Base-by-base conservation (phyloP, 2,113 vertebrate genomes). In the Nycticebus coucang region DNA sequence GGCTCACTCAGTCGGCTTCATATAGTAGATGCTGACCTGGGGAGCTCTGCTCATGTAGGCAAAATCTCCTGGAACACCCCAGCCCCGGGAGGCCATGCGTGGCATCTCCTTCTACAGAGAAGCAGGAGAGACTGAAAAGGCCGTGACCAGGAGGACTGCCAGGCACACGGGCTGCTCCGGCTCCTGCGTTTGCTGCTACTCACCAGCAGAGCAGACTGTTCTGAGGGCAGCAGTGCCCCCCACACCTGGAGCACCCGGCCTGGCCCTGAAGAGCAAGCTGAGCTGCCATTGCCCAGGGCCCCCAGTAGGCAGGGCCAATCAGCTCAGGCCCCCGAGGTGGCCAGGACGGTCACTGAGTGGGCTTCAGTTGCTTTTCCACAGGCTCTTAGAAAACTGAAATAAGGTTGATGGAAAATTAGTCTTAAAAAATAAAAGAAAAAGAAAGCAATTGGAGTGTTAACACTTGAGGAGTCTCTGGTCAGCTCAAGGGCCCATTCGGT, bases 161-260 rank as follows among this genome's bases (percentile, higher is more conserved):
- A 53, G 62, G 35, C 57, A 66, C n/a, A 30, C 2, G 59, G 45
- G 4, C 6, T 10, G 3, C 24, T 24, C n/a, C 19, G 9, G 60
- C 14, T 89, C 45, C 59, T 30, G 33, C 30, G 26, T 55, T 85
- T 30, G 72, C 6, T 13, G 28, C 69, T 71, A 24, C 19, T 11
- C 30, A 69, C 62, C 4, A 0, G 37, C 21, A n/a, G 7, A 19
- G 0, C 86, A 57, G 60, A 45, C 0, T 1, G 28, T 1, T 33
- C 35, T 50, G 18, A 24, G 45, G 59, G n/a, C 17, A 15, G 13
- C 6, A 3, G 83, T 24, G 26, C 50, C 37, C 30, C 15, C 10
- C n/a, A 72, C n/a, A 86, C 17, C 0, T 1, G 26, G 37, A 68
- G 24, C 13, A 9, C 30, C 50, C 60, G 30, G 87, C 26, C 33